Evolutionary conservation across 2,888 invertebrate species (phyloP), one percentile per base, ranked within the genome.

Genomic region (Cordylochernes scorpioides): DNA sequence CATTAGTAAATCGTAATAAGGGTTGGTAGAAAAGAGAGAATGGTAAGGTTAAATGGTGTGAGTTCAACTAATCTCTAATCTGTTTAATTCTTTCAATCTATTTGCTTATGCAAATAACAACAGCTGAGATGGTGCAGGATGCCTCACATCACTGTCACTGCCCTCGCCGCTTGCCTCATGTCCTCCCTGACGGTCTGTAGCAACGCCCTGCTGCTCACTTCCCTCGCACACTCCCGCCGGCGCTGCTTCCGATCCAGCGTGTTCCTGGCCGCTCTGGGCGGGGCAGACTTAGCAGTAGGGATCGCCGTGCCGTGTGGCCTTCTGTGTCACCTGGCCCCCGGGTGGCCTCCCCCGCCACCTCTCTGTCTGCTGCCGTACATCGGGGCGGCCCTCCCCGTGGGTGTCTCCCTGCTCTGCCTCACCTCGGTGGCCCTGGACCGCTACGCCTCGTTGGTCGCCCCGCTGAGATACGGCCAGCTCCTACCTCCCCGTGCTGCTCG

Each of bases 361-460:
- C 46, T 62, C 31, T 65, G 65, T 47, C 49, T 65, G 31, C 48
- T 60, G 14, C 63, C 64, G 27, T 64, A 64, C 43, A 62, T 63
- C 39, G 52, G 63, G 13, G 57, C 60, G 19, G 61, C 63, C 34
- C 57, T 60, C 8, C 52, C 63, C 35, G 63, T 64, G 44, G 62
- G 62, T 40, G 64, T 63, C 16, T 64, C 49, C 4, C 58, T 66
- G 24, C 48, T 65, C 29, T 61, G 63, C 26, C 60, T 63, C 44
- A 62, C 64, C 1, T 63, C 65, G 14, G 64, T 67, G 29, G 65
- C 66, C 2, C 59, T 64, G 17, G 66, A 67, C 44, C 49, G 65
- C 28, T 59, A 64, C 41, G 64, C 63, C 2, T 64, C 64, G 3
- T 52, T 67, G 14, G 62, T 63, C 3, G 60, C 63, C 34, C 66